Evolutionary conservation across 2,113 vertebrate genomes (phyloP).

Genomic region (Scortum barcoo): DNA sequence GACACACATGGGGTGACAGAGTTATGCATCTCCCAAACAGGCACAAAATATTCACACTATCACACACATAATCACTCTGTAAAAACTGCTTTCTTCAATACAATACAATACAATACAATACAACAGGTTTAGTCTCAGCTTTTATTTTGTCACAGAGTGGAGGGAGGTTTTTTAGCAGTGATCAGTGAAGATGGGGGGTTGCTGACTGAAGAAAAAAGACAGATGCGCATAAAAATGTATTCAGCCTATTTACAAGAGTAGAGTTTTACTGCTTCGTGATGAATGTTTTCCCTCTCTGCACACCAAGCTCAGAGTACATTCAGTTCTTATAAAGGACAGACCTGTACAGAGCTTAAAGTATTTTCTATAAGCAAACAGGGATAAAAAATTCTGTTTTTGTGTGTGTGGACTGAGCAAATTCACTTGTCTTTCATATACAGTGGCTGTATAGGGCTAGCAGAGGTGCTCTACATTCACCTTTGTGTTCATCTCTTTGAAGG

Average conservation of each 20-base stretch:
- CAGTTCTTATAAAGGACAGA: background rate
- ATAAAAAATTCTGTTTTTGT: background rate
- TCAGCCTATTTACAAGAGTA: background rate
- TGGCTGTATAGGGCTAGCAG: background rate
- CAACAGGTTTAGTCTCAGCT: too few relatives aligned
- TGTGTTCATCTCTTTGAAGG: background rate
- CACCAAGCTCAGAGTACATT: background rate
- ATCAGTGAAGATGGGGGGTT: background rate
- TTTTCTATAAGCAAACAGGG: background rate
- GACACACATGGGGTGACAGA: background rate
- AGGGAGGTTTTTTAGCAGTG: background rate
- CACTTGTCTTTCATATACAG: background rate
- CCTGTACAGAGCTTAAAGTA: background rate
- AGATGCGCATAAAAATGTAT: background rate
- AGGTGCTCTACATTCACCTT: slow-evolving; percentile 3
- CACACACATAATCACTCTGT: too few relatives aligned
- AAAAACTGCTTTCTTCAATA: background rate
- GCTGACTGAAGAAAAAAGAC: too few relatives aligned
- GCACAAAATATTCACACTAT: background rate
- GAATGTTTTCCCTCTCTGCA: background rate
- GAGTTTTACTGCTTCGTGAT: background rate
- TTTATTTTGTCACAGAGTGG: background rate
- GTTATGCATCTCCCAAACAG: background rate
- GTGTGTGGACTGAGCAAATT: background rate
- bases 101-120: background rate